These are phyloP conservation scores for Vanessa cardui DNA, from an alignment of 2,888 invertebrate genomes.

Conservation along the genomic window DNA sequence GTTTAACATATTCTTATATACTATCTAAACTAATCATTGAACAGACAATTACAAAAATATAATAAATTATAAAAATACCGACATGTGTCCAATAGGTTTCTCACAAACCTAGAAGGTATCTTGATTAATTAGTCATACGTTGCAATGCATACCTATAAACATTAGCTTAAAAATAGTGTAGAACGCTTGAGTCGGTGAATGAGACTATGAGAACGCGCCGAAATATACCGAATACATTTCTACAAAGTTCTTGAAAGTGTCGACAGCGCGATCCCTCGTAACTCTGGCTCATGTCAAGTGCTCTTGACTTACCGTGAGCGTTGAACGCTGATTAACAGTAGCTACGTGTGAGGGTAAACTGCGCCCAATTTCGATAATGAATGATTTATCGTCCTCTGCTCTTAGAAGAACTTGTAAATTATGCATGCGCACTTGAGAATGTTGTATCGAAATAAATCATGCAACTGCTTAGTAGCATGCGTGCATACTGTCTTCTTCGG, in stretches of 20 bases:
- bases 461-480: too few relatives aligned
- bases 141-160: neutral
- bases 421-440: neutral
- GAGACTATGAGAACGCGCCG: constrained; percentile 7
- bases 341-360: constrained; percentile 30
- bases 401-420: constrained; percentile 3
- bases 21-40: too few relatives aligned
- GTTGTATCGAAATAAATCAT: too few relatives aligned
- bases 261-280: constrained; percentile 22
- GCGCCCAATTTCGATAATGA: constrained; percentile 26
- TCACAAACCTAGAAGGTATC: too few relatives aligned
- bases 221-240: constrained; percentile 9
- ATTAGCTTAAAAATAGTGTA: neutral
- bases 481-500: too few relatives aligned
- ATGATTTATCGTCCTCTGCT: constrained; percentile 19
- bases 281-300: constrained; percentile 26
- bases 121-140: neutral
- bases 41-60: too few relatives aligned
- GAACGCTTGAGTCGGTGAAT: neutral
- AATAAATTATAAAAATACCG: too few relatives aligned
- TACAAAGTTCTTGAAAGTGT: constrained; percentile 21
- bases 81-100: too few relatives aligned
- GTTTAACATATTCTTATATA: too few relatives aligned
- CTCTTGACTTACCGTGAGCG: constrained; percentile 30
- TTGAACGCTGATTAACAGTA: constrained; percentile 37